phyloP scores from a whole-genome alignment of 2,888 invertebrate genomes.

The Mimas tiliae region DNA sequence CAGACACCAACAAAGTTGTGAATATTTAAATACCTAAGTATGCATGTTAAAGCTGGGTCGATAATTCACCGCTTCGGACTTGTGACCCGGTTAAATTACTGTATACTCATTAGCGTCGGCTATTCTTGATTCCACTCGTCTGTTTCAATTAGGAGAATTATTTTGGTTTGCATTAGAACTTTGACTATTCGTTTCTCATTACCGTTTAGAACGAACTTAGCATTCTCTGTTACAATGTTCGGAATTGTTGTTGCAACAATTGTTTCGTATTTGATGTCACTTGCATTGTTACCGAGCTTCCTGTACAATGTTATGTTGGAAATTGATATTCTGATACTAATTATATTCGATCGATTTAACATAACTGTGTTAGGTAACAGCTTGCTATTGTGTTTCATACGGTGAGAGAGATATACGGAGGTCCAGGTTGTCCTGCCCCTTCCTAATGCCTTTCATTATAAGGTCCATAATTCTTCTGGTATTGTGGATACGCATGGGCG shows the following conservation, averaged over 20 bases:
- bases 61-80: not conserved
- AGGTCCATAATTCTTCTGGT: too few species aligned
- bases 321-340: not conserved
- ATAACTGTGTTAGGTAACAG: too few species aligned
- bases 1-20: not conserved
- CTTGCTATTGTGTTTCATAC: too few species aligned
- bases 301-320: not conserved
- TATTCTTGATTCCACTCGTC: slow-evolving; percentile 1
- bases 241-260: not conserved
- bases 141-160: not conserved
- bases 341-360: not conserved
- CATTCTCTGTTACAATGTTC: not conserved
- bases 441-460: too few species aligned
- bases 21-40: slow-evolving; percentile 7
- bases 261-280: not conserved
- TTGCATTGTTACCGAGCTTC: not conserved
- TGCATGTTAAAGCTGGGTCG: not conserved
- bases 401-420: too few species aligned
- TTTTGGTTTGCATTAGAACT: not conserved
- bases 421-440: too few species aligned
- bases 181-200: not conserved
- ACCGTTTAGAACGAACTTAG: not conserved
- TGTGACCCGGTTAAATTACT: slow-evolving; percentile 13
- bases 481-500: too few species aligned
- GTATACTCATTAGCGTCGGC: not conserved